Evolutionary conservation across 2,888 invertebrate genomes (phyloP), one percentile per base, ranked within the genome.

Genomic region (Drosophila borealis): DNA sequence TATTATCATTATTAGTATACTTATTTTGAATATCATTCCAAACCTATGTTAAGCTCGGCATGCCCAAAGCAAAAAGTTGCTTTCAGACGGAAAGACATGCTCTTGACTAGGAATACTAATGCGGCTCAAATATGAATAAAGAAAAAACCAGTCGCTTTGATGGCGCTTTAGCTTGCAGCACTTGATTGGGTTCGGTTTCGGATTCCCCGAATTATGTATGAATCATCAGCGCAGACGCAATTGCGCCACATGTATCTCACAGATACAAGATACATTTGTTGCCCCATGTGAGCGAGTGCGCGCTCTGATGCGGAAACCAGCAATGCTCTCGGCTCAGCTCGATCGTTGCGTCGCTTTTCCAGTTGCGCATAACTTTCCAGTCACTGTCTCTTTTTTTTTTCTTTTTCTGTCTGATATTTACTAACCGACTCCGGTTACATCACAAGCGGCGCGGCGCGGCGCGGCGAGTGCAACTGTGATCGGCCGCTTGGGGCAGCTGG

Each of bases 171-270:
- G 72, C 67, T 65, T 49, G 65, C 62, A 67, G 76, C 85, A 84
- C 67, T 88, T 81, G 79, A 62, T 84, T 81, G 81, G 69, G 44
- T 80, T 68, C 57, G 45, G 79, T 84, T 78, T 88, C 79, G 90
- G 90, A 87, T 89, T 90, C 90, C 90, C 90, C 88, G 88, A 90
- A 90, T 78, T 67, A 55, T n/a, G 54, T 14, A 74, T 90, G 90
- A 90, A 77, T 90, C 90, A 90, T 76, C 68, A 17, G 37, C 21
- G n/a, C 50, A 66, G 41, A 49, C 61, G 48, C 60, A 63, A 73
- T 62, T 61, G 62, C 51, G 61, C 62, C 49, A 70, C 59, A 66
- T 62, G 55, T 62, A 49, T 49, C 71, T 41, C 63, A 46, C 59
- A 59, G 55, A 62, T 63, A 67, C 17, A 17, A 17, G 17, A 17